Conservation (phyloP, 2,113 vertebrate species). For the Toxotes jaculatrix region DNA sequence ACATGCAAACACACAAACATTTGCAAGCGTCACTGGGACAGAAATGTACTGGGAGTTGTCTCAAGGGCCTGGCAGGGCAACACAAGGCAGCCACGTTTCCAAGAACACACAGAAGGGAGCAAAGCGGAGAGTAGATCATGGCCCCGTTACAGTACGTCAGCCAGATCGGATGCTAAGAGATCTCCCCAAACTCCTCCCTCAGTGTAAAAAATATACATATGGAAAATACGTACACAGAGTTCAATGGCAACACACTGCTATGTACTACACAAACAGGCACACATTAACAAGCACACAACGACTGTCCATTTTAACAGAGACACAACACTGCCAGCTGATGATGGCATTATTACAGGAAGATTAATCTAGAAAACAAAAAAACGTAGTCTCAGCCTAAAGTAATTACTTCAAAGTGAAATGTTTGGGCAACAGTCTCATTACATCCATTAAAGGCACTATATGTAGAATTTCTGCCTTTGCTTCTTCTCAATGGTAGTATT, state of each 20-base stretch:
- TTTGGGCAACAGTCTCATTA: background rate
- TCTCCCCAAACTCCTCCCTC: conserved; percentile 34
- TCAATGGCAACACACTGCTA: background rate
- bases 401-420: background rate
- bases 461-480: background rate
- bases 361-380: background rate
- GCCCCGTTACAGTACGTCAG: conserved; percentile 28
- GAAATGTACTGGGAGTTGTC: conserved; percentile 56
- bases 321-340: background rate
- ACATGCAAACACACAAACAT: conserved; percentile 49
- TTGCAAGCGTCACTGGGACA: conserved; percentile 39
- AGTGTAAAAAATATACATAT: conserved; percentile 45
- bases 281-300: background rate
- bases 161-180: conserved; percentile 36
- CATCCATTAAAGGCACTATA: background rate
- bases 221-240: conserved; percentile 20
- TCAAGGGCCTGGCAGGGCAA: conserved; percentile 60
- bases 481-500: background rate
- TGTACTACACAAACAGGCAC: background rate
- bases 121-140: conserved; percentile 38
- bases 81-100: conserved; percentile 58
- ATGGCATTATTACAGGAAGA: background rate
- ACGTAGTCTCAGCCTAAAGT: background rate
- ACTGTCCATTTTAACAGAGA: conserved; percentile 3
- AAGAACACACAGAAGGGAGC: conserved; percentile 63